Conservation (phyloP, 2,113 vertebrate genomes). For the Sinosuthora webbiana region DNA sequence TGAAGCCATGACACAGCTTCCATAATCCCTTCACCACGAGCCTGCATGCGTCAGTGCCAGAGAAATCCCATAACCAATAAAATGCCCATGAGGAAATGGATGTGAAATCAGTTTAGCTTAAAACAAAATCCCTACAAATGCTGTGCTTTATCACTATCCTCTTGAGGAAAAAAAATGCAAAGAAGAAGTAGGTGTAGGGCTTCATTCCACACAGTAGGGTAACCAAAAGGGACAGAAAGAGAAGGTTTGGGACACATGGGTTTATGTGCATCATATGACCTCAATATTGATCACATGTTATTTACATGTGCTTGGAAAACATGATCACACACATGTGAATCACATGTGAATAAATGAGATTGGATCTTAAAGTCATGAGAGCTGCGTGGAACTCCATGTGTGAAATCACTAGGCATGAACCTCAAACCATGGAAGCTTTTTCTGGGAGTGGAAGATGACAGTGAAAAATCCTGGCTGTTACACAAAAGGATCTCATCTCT, state of each 20-base stretch:
- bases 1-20: slow-evolving; percentile 28
- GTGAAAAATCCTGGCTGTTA: background rate
- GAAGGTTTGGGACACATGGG: slow-evolving; percentile 30
- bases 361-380: slow-evolving; percentile 15
- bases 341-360: background rate
- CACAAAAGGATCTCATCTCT: background rate
- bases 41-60: slow-evolving; percentile 13
- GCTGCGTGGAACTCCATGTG: slow-evolving; percentile 25
- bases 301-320: slow-evolving; percentile 12
- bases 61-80: background rate
- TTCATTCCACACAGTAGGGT: background rate
- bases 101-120: slow-evolving; percentile 6
- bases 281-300: background rate
- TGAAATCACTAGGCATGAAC: background rate
- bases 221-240: background rate
- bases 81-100: background rate
- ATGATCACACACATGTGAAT: background rate
- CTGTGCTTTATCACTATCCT: background rate
- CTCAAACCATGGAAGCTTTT: background rate
- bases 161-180: background rate
- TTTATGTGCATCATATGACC: slow-evolving; percentile 10
- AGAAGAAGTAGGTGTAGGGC: background rate
- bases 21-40: slow-evolving; percentile 31
- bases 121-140: background rate
- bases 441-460: background rate